Percentiles rank a stretch among this genome's conserved stretches.
Conservation (phyloP, 2,888 invertebrate genomes). For the Diarsia mendica region DNA sequence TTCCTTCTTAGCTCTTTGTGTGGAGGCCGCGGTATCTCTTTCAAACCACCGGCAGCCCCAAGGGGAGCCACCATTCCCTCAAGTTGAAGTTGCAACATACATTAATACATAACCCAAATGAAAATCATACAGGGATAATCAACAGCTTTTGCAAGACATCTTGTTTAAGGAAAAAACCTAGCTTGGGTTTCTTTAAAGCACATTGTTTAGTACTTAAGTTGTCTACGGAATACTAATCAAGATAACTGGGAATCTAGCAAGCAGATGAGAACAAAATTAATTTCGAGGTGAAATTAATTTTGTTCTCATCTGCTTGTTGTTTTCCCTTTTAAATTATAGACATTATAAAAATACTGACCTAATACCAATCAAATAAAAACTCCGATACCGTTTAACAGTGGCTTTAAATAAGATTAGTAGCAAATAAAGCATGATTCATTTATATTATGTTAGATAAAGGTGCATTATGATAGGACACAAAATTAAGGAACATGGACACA, state of each 20-base stretch:
- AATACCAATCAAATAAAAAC: not conserved
- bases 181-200: not conserved
- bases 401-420: not conserved
- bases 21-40: no score
- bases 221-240: constrained; percentile 40
- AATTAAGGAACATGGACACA: not conserved
- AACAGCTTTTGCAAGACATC: not conserved
- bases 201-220: not conserved
- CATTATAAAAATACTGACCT: not conserved
- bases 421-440: not conserved
- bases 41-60: no score
- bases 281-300: no score
- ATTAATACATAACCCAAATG: not conserved
- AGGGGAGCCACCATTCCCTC: no score
- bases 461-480: not conserved
- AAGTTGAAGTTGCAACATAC: not conserved
- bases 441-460: not conserved
- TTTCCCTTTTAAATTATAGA: not conserved
- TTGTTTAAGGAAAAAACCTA: constrained; percentile 12
- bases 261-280: not conserved
- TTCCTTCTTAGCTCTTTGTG: no score
- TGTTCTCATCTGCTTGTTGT: no score
- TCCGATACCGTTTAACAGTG: not conserved
- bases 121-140: constrained; percentile 4
- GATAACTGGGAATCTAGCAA: constrained; percentile 18